These are phyloP conservation scores for Nephrotoma guestfalica DNA, from an alignment of 2,888 invertebrate genomes.

Conservation along the genomic window DNA sequence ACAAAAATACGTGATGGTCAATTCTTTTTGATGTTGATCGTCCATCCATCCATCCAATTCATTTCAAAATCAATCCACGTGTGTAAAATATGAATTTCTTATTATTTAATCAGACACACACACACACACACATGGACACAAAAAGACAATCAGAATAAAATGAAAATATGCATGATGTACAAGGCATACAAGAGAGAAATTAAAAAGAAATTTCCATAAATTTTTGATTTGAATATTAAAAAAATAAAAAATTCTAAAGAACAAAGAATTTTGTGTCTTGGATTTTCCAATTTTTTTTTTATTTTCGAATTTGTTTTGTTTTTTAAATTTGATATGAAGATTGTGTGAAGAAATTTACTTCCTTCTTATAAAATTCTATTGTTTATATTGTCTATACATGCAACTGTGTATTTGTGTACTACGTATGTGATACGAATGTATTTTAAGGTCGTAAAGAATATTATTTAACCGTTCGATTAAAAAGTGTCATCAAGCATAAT, in stretches of 20 bases:
- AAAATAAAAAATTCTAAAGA: not conserved
- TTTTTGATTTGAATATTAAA: not conserved
- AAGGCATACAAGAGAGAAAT: not conserved
- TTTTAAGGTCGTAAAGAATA: not conserved
- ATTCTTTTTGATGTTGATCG: not conserved
- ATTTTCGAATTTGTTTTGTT: not conserved
- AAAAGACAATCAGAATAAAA: not conserved
- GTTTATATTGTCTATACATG: not conserved
- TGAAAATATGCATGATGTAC: not conserved
- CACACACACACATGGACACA: not conserved
- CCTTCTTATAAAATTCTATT: not conserved
- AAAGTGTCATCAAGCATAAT: not conserved
- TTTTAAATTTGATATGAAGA: not conserved
- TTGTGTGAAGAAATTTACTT: not conserved
- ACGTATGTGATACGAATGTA: not conserved
- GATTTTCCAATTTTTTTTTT: not conserved
- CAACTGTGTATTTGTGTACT: not conserved
- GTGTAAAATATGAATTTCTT: not conserved
- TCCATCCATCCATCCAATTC: not conserved
- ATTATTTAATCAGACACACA: not conserved
- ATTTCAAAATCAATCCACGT: not conserved
- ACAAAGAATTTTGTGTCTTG: not conserved
- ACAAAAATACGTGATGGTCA: not conserved
- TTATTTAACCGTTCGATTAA: not conserved
- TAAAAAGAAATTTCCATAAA: not conserved